A percentile compares a stretch with the other conserved stretches of the same genome.
Evolutionary conservation across 1,140 invertebrate species (phyloP).

Genomic region (Drosophila eugracilis): DNA sequence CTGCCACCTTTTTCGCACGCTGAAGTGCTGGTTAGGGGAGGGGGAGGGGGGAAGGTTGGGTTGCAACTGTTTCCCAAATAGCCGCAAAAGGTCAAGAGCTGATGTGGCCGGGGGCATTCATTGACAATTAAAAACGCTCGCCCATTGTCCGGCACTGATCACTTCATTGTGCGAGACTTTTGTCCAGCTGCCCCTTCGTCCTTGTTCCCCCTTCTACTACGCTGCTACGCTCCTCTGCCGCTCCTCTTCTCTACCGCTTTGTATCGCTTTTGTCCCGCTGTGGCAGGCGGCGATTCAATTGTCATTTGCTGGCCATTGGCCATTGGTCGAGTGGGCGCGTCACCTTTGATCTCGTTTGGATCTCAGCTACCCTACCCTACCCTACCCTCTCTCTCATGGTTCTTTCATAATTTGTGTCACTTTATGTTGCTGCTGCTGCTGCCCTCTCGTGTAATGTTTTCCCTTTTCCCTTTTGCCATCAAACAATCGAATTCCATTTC

Average conservation of each 20-base stretch:
- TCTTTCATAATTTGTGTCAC: conserved; percentile 80
- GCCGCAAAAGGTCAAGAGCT: conserved; percentile 71
- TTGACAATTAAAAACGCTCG: conserved; percentile 73
- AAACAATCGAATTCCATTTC: conserved; percentile 65
- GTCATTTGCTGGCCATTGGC: conserved; percentile 46
- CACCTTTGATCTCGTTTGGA: conserved; percentile 63
- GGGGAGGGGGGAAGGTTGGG: neutral
- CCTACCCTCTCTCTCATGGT: conserved; percentile 31
- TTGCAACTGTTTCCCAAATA: conserved; percentile 32
- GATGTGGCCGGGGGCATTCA: conserved; percentile 60
- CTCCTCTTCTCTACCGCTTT: neutral
- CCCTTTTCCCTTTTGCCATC: conserved; percentile 9
- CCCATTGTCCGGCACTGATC: conserved; percentile 62
- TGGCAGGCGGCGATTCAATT: conserved; percentile 56
- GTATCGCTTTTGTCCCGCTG: conserved; percentile 21
- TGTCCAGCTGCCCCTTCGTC: conserved; percentile 50
- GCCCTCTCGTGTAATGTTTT: conserved; percentile 13
- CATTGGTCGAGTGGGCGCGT: conserved; percentile 79
- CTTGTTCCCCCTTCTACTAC: conserved; percentile 17
- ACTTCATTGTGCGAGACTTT: conserved; percentile 73
- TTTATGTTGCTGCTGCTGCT: conserved; percentile 41
- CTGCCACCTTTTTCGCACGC: conserved; percentile 30
- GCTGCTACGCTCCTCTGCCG: neutral
- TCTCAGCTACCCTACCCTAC: no score
- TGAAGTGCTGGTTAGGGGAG: no score